Base-by-base conservation (phyloP, 2,797 vertebrate genomes). In the Pangasius macronema region DNA sequence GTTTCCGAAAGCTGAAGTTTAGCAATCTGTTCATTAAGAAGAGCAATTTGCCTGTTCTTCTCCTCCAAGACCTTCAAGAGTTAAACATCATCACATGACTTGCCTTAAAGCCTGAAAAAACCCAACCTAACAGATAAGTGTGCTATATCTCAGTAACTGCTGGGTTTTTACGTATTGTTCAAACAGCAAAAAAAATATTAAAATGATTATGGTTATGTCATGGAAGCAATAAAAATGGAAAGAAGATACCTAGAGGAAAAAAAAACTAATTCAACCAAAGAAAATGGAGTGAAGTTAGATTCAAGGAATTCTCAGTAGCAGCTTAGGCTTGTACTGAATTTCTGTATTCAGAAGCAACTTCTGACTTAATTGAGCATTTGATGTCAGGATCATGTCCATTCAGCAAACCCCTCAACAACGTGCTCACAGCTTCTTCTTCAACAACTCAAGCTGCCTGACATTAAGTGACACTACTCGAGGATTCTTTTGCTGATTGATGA, bases 31-130 rank as follows among this genome's bases (percentile, higher is more conserved):
- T 98, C 97, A 94, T 96, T 97, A 92, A 99, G 97, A 86, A 92
- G 93, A 85, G 94, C 91, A 94, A 99, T 97, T 95, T 98, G 96
- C 90, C 94, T 94, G 90, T 99, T 97, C 94, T 97, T 99, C 93
- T 97, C 95, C 91, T 97, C 95, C 95, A 98, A 96, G 91, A 97
- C 95, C 94, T 96, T 96, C 95, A 93, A 39, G 96, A 96, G 93
- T 96, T 97, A 93, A 93, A 97, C 92, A 96, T 95, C 89, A 96
- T 94, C 91, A 95, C 88, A 92, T 92, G 94, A 93, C 94, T 96
- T 27, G n/a, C 68, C 57, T 59, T 59, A n/a, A 85, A 75, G 49
- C 33, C 39, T 42, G 39, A 42, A 42, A 42, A 42, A 39, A 9
- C 79, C 59, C n/a, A n/a, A n/a, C n/a, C 11, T 6, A 27, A 18